A percentile compares a stretch with the other conserved stretches of the same genome.
These are phyloP conservation scores for Sesia apiformis DNA, from an alignment of 2,888 invertebrate species.

Conservation along the genomic window DNA sequence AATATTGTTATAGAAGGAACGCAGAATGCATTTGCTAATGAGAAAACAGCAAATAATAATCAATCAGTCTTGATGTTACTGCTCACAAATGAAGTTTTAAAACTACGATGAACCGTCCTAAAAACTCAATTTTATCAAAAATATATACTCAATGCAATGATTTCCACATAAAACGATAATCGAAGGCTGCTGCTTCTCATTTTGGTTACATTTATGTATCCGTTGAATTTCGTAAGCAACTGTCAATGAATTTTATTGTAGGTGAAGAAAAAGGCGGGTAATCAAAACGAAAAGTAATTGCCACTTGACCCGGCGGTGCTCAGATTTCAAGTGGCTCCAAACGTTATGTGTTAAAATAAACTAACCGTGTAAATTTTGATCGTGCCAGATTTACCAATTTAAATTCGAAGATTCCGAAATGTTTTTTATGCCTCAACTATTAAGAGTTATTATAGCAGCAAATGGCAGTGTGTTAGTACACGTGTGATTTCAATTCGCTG, in stretches of 20 bases:
- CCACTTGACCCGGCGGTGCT: slow-evolving; percentile 13
- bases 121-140: no score
- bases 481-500: slow-evolving; percentile 20
- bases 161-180: no score
- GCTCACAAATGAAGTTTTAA: no score
- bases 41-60: neutral
- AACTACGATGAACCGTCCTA: no score
- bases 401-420: slow-evolving; percentile 3
- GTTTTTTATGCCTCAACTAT: slow-evolving; percentile 3
- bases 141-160: no score
- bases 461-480: slow-evolving; percentile 11
- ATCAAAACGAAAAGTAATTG: slow-evolving; percentile 11
- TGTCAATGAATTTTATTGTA: neutral
- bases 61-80: no score
- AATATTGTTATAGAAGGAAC: neutral
- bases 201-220: neutral
- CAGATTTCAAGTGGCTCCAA: slow-evolving; percentile 19
- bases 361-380: slow-evolving; percentile 16
- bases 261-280: slow-evolving; percentile 10
- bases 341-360: slow-evolving; percentile 32
- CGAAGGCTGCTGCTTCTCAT: neutral
- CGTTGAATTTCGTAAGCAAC: neutral
- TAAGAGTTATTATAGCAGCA: slow-evolving; percentile 3
- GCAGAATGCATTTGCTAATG: slow-evolving; percentile 16
- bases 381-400: slow-evolving; percentile 4